Conservation (phyloP, 2,797 vertebrate species). For the Danio kyathit region DNA sequence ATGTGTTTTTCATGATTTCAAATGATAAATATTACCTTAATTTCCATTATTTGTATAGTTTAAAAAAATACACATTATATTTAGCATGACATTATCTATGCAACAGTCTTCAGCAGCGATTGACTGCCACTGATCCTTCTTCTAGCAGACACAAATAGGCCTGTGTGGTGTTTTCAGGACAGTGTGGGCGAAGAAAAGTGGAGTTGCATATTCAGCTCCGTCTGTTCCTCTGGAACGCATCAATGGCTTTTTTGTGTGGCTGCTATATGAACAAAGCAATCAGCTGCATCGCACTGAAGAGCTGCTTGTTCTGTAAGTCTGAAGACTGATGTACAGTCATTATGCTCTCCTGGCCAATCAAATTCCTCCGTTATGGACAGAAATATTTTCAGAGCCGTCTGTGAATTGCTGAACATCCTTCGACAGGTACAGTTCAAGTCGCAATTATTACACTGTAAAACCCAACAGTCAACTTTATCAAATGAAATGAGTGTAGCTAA, state of each 20-base stretch:
- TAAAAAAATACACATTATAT: background rate
- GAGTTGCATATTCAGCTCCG: conserved; percentile 75
- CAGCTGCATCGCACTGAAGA: conserved; percentile 61
- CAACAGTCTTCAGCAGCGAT: background rate
- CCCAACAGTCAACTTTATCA: no score
- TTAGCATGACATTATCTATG: background rate
- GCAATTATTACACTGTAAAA: no score
- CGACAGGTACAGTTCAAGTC: background rate
- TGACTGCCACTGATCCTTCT: background rate
- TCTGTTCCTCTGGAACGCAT: conserved; percentile 62
- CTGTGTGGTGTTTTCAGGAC: conserved; percentile 68
- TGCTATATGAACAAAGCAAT: conserved; percentile 68
- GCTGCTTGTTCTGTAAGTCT: conserved; percentile 17
- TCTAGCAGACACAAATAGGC: conserved; percentile 66
- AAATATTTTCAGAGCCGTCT: background rate
- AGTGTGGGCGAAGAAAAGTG: conserved; percentile 26
- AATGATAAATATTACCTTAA: no score
- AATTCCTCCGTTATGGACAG: background rate
- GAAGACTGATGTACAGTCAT: background rate
- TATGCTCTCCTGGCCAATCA: conserved; percentile 1
- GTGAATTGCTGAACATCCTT: background rate
- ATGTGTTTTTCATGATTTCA: no score
- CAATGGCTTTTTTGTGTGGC: conserved; percentile 73
- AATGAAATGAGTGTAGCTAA: no score
- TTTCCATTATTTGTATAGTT: no score